Conservation (phyloP, 1,140 invertebrate genomes). For the Battus philenor region DNA sequence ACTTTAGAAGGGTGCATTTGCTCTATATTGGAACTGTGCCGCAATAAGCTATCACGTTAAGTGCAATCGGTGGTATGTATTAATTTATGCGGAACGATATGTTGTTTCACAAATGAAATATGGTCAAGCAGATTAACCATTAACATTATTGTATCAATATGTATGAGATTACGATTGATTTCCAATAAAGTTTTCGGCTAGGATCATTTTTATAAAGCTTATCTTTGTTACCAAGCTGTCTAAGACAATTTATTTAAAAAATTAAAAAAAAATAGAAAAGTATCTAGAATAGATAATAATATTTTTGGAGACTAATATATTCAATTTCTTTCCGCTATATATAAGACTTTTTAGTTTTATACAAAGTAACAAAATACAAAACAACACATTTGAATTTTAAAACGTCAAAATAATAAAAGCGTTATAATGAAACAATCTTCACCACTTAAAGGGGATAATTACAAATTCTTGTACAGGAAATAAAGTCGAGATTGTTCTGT, state of each 20-base stretch:
- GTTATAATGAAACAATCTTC: conserved; percentile 11
- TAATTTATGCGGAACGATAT: conserved; percentile 59
- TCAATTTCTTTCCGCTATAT: too few species aligned
- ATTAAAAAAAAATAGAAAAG: too few species aligned
- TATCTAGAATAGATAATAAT: too few species aligned
- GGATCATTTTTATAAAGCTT: too few species aligned
- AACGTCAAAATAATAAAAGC: too few species aligned
- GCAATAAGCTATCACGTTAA: conserved; percentile 27
- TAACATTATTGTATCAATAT: conserved; percentile 18
- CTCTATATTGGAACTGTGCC: conserved; percentile 42
- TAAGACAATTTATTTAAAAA: neutral
- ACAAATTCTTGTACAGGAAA: conserved; percentile 12
- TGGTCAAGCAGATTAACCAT: conserved; percentile 36
- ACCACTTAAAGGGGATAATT: conserved; percentile 7
- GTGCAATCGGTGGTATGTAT: conserved; percentile 48
- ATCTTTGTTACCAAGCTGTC: too few species aligned
- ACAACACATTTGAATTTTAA: too few species aligned
- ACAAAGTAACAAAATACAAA: too few species aligned
- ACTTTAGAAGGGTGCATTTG: conserved; percentile 48
- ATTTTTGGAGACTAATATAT: too few species aligned
- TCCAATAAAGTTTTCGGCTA: too few species aligned
- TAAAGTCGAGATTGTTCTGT: conserved; percentile 10
- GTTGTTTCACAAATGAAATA: conserved; percentile 60
- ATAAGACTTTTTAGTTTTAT: too few species aligned
- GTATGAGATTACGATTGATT: too few species aligned